Percentiles rank a stretch among this genome's conserved stretches.
Evolutionary conservation across 2,888 invertebrate species (phyloP).

Genomic region (Hemithea aestivaria): DNA sequence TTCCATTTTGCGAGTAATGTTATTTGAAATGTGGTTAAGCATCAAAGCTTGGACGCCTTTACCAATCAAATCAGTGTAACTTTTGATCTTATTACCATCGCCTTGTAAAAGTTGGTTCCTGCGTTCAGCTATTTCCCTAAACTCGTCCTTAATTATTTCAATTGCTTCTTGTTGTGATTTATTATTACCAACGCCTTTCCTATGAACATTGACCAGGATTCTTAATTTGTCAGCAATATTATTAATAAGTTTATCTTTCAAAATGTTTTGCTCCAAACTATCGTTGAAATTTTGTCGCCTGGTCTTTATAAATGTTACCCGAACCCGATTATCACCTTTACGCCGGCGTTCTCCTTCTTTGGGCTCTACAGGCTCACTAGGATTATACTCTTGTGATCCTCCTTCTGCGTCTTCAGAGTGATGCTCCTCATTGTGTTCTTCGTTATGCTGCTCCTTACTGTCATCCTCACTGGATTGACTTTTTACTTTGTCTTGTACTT

Average conservation of each 20-base stretch:
- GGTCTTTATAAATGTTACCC: no score
- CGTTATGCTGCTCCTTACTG: no score
- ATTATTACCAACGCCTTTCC: conserved; percentile 28
- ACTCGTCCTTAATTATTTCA: conserved; percentile 18
- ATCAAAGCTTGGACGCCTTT: conserved; percentile 20
- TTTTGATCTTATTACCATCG: conserved; percentile 31
- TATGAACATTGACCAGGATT: conserved; percentile 29
- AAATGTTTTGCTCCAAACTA: conserved; percentile 6
- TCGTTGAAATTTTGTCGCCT: neutral
- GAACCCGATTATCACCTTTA: no score
- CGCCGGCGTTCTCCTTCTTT: no score
- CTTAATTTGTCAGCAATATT: conserved; percentile 40
- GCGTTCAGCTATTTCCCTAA: conserved; percentile 22
- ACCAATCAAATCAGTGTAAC: conserved; percentile 33
- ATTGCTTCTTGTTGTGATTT: conserved; percentile 34
- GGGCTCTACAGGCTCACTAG: no score
- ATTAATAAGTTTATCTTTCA: conserved; percentile 23
- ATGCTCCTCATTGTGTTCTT: no score
- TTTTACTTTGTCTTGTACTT: no score
- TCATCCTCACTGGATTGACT: no score
- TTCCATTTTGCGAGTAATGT: neutral
- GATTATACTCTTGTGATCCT: no score
- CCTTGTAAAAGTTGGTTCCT: conserved; percentile 26
- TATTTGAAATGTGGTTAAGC: no score
- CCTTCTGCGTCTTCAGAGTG: no score